Percentiles rank a stretch among this genome's conserved stretches.
phyloP scores from a whole-genome alignment of 2,113 vertebrate species.

The Columba livia region DNA sequence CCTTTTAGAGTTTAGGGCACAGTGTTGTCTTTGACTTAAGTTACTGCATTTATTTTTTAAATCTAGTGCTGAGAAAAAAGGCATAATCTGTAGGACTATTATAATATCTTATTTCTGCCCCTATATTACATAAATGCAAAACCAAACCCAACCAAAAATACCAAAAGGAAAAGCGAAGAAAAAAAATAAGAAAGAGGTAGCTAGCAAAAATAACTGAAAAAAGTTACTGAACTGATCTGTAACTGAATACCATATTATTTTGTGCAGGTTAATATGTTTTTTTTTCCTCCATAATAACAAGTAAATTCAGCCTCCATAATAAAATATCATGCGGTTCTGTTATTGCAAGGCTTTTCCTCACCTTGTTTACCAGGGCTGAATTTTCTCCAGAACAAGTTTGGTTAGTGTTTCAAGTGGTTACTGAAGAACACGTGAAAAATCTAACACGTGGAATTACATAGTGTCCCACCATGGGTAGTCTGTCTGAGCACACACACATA shows the following conservation, averaged over 20 bases:
- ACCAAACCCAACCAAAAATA: accelerated
- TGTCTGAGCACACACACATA: neutral
- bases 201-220: neutral
- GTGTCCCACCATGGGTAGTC: neutral
- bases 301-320: neutral
- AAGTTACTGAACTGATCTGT: neutral
- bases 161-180: accelerated
- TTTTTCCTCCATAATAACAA: neutral
- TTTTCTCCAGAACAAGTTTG: neutral
- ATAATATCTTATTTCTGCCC: neutral
- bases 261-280: neutral
- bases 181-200: neutral
- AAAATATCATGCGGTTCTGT: neutral
- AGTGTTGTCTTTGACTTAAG: neutral
- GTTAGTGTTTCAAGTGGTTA: neutral
- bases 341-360: neutral
- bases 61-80: neutral
- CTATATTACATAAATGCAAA: neutral
- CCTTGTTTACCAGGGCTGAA: neutral
- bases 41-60: neutral
- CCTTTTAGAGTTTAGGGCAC: neutral
- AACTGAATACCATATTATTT: neutral
- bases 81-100: neutral
- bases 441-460: neutral
- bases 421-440: neutral